Percentiles rank a stretch among this genome's conserved stretches.
Evolutionary conservation across 2,113 vertebrate species (phyloP).

Genomic region (Leptodactylus fuscus): DNA sequence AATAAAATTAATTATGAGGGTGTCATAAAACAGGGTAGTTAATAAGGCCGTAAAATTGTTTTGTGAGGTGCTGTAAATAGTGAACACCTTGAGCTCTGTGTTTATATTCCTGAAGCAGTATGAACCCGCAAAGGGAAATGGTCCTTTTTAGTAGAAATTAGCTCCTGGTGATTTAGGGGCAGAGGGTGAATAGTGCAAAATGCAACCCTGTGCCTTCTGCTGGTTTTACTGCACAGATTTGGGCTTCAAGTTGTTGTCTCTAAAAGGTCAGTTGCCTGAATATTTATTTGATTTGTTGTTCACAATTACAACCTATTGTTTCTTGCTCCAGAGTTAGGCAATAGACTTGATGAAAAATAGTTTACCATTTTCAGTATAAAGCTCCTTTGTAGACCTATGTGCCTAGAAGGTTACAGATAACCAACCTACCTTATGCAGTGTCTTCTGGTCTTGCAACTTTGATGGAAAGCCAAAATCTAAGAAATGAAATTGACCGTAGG

Average conservation of each 20-base stretch:
- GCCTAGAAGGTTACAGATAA: too few relatives aligned
- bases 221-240: neutral
- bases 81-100: constrained; percentile 49
- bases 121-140: constrained; percentile 45
- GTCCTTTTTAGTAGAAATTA: neutral
- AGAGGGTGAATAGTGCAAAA: neutral
- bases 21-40: constrained; percentile 53
- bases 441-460: too few relatives aligned
- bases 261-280: neutral
- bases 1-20: constrained; percentile 50
- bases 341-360: too few relatives aligned
- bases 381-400: too few relatives aligned
- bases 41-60: constrained; percentile 48
- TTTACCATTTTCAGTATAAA: too few relatives aligned
- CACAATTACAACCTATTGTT: too few relatives aligned
- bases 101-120: constrained; percentile 43
- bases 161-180: constrained; percentile 9
- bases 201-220: neutral
- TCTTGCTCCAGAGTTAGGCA: too few relatives aligned
- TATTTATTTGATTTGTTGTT: too few relatives aligned
- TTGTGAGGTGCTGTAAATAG: constrained; percentile 57
- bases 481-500: too few relatives aligned
- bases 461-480: too few relatives aligned
- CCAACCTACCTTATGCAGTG: too few relatives aligned
- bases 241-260: neutral